A percentile compares a stretch with the other conserved stretches of the same genome.
phyloP scores from a whole-genome alignment of 2,113 vertebrate genomes.

The Pedetes capensis region DNA sequence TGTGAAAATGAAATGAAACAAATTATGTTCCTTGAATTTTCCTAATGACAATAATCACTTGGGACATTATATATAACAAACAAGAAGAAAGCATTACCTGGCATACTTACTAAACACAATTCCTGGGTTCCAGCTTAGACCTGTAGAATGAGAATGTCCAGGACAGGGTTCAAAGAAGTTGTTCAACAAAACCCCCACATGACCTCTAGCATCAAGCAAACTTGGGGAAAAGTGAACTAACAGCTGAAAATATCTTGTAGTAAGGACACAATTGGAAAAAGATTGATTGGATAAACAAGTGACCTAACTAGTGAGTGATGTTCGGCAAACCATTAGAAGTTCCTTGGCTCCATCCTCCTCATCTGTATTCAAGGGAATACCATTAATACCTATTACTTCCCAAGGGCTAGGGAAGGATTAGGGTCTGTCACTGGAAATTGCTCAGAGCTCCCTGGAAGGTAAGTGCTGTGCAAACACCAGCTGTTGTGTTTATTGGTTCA shows the following conservation, averaged over 20 bases:
- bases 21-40: background rate
- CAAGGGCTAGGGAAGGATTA: background rate
- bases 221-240: background rate
- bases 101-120: background rate
- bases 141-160: background rate
- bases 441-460: background rate
- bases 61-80: background rate
- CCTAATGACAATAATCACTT: background rate
- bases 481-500: constrained; percentile 51
- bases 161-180: background rate
- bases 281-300: background rate
- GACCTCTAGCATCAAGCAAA: background rate
- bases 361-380: background rate
- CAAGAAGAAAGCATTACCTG: background rate
- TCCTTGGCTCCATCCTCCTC: background rate
- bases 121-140: background rate
- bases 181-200: background rate
- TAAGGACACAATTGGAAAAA: background rate
- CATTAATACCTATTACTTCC: background rate
- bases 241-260: background rate
- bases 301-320: background rate
- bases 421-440: constrained; percentile 17
- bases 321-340: background rate
- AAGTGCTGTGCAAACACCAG: constrained; percentile 37
- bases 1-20: background rate